Evolutionary conservation across 1,140 invertebrate genomes (phyloP).

Genomic region (Apocrypta bakeri): DNA sequence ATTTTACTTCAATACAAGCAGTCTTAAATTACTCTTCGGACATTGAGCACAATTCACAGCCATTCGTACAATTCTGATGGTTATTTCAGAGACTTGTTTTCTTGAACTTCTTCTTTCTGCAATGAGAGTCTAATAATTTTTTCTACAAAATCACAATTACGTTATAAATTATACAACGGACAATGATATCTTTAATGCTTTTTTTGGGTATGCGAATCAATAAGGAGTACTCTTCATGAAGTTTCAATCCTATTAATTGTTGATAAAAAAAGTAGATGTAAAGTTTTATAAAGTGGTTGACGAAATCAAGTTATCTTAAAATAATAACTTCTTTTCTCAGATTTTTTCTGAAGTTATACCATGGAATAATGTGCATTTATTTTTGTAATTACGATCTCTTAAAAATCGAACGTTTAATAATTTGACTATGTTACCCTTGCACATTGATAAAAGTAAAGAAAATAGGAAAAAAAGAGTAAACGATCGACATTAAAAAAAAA

Average conservation of each 20-base stretch:
- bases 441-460: slow-evolving; percentile 26
- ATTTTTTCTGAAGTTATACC: not conserved
- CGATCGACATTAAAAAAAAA: not conserved
- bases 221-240: slow-evolving; percentile 17
- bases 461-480: not conserved
- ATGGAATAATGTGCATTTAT: not conserved
- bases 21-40: not conserved
- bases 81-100: not conserved
- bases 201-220: not conserved
- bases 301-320: slow-evolving; percentile 22
- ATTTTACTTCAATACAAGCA: not conserved
- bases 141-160: not conserved
- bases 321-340: not conserved
- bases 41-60: not conserved
- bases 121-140: too few relatives aligned
- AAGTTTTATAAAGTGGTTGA: slow-evolving; percentile 36
- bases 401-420: not conserved
- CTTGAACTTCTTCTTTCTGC: not conserved
- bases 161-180: not conserved
- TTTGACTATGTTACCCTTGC: slow-evolving; percentile 7
- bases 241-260: slow-evolving; percentile 42
- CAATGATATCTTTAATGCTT: not conserved
- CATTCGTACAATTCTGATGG: not conserved
- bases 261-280: slow-evolving; percentile 19
- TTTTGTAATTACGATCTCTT: not conserved